Conservation (phyloP, 2,797 vertebrate genomes). For the Atherinosoma microstoma region DNA sequence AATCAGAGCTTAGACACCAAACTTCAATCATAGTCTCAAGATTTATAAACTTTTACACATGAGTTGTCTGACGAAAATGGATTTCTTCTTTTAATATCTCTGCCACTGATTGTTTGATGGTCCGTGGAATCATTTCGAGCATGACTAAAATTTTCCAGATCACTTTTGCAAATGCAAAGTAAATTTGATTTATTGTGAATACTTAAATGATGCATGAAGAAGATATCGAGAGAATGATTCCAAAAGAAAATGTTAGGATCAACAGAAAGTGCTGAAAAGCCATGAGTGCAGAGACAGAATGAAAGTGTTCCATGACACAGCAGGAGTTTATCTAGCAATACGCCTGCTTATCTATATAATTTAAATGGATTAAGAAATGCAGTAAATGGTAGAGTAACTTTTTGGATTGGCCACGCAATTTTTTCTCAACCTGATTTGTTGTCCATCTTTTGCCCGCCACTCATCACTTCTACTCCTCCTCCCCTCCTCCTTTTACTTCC, state of each 20-base stretch:
- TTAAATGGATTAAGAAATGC: constrained; percentile 73
- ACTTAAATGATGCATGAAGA: neutral
- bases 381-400: constrained; percentile 68
- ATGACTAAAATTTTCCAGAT: neutral
- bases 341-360: constrained; percentile 79
- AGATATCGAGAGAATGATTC: neutral
- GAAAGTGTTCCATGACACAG: constrained; percentile 66
- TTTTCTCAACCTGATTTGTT: constrained; percentile 54
- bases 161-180: neutral
- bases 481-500: constrained; percentile 9
- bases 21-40: neutral
- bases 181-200: neutral
- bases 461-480: constrained; percentile 38
- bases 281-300: constrained; percentile 34
- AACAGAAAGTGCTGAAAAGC: constrained; percentile 13
- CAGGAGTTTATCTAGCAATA: constrained; percentile 72
- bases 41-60: neutral
- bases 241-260: constrained; percentile 6
- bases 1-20: neutral
- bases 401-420: constrained; percentile 62
- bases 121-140: constrained; percentile 28
- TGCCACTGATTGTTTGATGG: constrained; percentile 10
- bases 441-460: constrained; percentile 33
- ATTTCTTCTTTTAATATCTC: constrained; percentile 16
- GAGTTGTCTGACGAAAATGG: neutral